These are phyloP conservation scores for Alethe castanea DNA, from an alignment of 2,113 vertebrate species.

Conservation along the genomic window DNA sequence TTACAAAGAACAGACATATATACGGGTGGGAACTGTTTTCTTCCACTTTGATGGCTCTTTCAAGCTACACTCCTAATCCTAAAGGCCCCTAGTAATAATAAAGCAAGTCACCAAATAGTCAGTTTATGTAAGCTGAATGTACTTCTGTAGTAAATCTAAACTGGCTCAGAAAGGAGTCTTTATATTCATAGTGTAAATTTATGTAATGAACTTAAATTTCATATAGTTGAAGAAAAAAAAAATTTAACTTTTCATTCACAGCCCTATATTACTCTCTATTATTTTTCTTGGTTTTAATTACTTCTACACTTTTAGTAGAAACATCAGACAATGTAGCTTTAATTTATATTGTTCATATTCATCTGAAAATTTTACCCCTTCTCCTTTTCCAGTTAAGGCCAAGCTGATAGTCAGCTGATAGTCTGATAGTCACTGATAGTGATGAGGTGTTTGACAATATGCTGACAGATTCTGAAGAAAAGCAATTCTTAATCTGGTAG, in stretches of 20 bases:
- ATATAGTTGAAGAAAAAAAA: background rate
- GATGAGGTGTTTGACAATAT: background rate
- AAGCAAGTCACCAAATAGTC: background rate
- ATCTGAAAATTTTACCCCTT: background rate
- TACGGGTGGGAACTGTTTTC: constrained; percentile 45
- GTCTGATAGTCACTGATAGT: background rate
- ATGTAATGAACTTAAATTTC: background rate
- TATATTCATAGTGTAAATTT: background rate
- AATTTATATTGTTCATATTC: background rate
- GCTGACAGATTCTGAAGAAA: background rate
- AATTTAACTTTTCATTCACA: background rate
- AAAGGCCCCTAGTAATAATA: background rate
- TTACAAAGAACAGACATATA: constrained; percentile 6
- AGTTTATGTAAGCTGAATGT: background rate
- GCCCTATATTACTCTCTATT: background rate
- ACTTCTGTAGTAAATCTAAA: background rate
- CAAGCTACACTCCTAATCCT: constrained; percentile 25
- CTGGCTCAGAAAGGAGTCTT: background rate
- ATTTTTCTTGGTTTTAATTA: background rate
- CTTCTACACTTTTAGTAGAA: background rate
- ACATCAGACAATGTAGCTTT: background rate
- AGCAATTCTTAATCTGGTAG: background rate
- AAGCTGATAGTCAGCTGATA: background rate
- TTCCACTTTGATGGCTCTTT: constrained; percentile 57
- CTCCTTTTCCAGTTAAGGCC: background rate